A percentile compares a stretch with the other conserved stretches of the same genome.
phyloP scores from a whole-genome alignment of 2,797 vertebrate species.

The Sebastes goodei region DNA sequence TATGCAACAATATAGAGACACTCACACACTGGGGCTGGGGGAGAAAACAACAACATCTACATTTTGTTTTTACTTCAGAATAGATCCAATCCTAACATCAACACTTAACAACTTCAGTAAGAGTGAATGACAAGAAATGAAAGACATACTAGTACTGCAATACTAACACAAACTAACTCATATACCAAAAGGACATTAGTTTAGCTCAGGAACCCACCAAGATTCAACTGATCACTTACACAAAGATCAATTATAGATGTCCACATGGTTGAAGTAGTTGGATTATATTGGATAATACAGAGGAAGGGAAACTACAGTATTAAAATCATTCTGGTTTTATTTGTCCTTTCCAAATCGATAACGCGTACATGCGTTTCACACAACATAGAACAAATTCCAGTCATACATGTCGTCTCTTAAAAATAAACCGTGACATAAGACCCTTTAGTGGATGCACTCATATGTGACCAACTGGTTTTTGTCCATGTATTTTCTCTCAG shows the following conservation, averaged over 20 bases:
- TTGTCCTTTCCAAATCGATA: too few relatives aligned
- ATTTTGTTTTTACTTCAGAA: background rate
- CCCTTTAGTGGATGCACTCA: background rate
- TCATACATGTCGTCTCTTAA: background rate
- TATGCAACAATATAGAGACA: background rate
- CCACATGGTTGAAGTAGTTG: too few relatives aligned
- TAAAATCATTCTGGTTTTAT: too few relatives aligned
- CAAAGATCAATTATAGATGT: background rate
- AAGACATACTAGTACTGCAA: background rate
- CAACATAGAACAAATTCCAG: background rate
- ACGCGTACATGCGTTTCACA: too few relatives aligned
- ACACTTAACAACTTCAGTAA: background rate
- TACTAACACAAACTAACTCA: background rate
- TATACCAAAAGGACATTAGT: background rate
- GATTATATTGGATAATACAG: background rate
- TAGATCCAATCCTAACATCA: background rate
- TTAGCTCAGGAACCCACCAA: background rate
- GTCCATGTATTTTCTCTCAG: conserved; percentile 66
- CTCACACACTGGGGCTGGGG: background rate
- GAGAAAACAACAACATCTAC: background rate
- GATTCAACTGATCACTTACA: background rate
- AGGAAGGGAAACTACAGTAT: background rate
- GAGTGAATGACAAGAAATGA: background rate
- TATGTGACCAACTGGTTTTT: background rate
- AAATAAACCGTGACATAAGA: background rate